phyloP scores from a whole-genome alignment of 1,140 invertebrate genomes.

The Thrips palmi region DNA sequence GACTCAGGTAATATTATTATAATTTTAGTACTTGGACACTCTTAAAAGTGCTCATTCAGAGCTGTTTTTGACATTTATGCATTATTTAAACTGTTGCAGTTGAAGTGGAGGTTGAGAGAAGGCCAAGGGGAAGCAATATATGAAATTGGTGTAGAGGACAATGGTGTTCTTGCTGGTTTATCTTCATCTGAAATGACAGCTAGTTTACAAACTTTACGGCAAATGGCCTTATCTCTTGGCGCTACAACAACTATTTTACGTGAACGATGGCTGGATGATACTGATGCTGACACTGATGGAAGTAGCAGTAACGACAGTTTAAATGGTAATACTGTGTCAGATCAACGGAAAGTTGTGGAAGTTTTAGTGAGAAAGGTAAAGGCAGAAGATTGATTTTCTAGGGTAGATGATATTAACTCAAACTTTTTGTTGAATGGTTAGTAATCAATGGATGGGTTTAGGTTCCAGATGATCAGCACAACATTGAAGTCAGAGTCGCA shows the following conservation, averaged over 20 bases:
- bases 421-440: background rate
- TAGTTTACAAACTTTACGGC: conserved; percentile 59
- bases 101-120: conserved; percentile 76
- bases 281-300: no score
- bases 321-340: conserved; percentile 21
- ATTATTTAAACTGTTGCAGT: conserved; percentile 24
- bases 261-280: conserved; percentile 31
- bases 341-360: conserved; percentile 64
- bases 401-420: conserved; percentile 11
- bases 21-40: background rate
- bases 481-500: conserved; percentile 72
- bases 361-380: conserved; percentile 74
- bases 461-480: conserved; percentile 78
- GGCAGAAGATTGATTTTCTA: background rate
- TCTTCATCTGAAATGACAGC: conserved; percentile 58
- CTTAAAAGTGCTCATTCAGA: background rate
- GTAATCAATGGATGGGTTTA: conserved; percentile 14
- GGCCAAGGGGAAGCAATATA: conserved; percentile 90
- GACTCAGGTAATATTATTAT: conserved; percentile 41
- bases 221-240: conserved; percentile 69
- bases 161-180: conserved; percentile 67
- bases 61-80: background rate
- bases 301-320: conserved; percentile 21
- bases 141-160: conserved; percentile 90
- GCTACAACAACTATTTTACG: conserved; percentile 57